Base-by-base conservation (phyloP, 2,113 vertebrate species). In the Nothoprocta perdicaria region DNA sequence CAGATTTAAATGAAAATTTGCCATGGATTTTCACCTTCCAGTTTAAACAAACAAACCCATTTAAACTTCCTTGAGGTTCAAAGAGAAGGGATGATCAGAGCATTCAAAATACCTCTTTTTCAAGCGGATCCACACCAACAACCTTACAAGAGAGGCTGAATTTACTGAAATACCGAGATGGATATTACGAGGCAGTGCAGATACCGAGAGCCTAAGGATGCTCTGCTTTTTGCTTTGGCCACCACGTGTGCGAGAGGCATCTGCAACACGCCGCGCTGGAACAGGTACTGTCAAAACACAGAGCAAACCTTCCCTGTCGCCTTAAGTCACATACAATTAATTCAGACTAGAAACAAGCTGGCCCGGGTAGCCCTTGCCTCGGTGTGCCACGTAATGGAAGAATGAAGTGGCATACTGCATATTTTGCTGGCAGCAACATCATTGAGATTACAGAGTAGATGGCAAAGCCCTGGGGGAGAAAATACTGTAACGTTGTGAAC, bases 321-420 rank as follows among this genome's bases (percentile, higher is more conserved):
- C 94, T 95, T 88, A 74, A 94, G 89, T 93, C 95, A 91, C 87
- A 88, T 92, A 95, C 94, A 95, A 93, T 92, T 96, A 96, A 95
- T 93, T 94, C 94, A 88, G 95, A 96, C 93, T 94, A 85, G 92
- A 95, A 96, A 91, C 91, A 91, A 93, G 89, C 87, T 79, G 80
- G 87, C 76, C 84, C 3, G 16, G 82, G 91, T 94, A 92, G 84
- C 26, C 46, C 77, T 93, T 18, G 13, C 82, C 81, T 1, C 10
- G 61, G 87, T 88, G 87, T 88, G 89, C 65, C 92, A 92, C 84
- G 66, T 58, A 7, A 33, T 0, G 26, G 58, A 58, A 46, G 91
- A 91, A 73, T 6, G 3, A 55, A 92, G 89, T 0, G 0, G 66
- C 1, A 0, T 46, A 38, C 84, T 76, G 65, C 0, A 4, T 29